Base-by-base conservation (phyloP, 2,113 vertebrate species). In the Perca flavescens region DNA sequence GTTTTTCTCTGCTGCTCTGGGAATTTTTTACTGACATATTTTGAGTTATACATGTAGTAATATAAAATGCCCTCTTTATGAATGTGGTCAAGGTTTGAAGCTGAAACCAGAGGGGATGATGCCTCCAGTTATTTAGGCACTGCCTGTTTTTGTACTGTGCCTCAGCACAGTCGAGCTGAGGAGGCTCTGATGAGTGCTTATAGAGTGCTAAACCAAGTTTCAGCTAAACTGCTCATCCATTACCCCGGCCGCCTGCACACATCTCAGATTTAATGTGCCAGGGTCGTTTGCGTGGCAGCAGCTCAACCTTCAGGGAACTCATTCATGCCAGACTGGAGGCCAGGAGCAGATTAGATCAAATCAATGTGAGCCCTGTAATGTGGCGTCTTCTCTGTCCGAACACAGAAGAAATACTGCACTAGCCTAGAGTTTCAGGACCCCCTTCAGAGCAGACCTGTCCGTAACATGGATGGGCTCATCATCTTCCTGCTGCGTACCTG, bases 211-310 rank as follows among this genome's bases (percentile, higher is more conserved):
- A 93, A 89, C 80, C 57, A 89, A 89, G 88, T 83, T 88, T 82
- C 70, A 87, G 84, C 90, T 90, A 84, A 94, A 89, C 87, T 75
- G 81, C 86, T 92, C 88, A 93, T 95, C 89, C 84, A 92, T 94
- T 94, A 91, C 83, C 65, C 69, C 19, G 14, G 73, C 91, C 65
- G 68, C 91, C 87, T 31, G 75, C 89, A 83, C 86, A 89, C 87
- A 74, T 85, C 87, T 84, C 85, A 75, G 74, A 86, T 92, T 91
- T 94, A 94, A 93, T 95, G 93, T 88, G 90, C 90, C 67, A 77
- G 91, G 91, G 91, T 91, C 86, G 89, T 94, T 92, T 93, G 91
- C 89, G 91, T 94, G 89, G 89, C 90, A 93, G 89, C 74, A 80
- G 79, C 88, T 88, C 79, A 91, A 90, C 89, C 91, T 88, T 93